phyloP scores from a whole-genome alignment of 2,797 vertebrate genomes.

The Sparus aurata region DNA sequence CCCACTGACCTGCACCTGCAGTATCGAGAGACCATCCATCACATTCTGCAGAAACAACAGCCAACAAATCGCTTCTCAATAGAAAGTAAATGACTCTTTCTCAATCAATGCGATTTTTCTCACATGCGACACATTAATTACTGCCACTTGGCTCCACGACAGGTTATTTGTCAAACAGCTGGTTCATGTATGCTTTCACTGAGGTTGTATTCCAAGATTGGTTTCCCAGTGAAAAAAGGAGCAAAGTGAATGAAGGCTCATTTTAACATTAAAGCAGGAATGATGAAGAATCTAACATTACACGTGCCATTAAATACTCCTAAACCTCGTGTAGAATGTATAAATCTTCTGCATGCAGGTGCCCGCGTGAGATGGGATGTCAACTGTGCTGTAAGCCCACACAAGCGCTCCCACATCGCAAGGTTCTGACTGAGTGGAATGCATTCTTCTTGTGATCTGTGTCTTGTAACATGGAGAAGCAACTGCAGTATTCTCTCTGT shows the following conservation, averaged over 20 bases:
- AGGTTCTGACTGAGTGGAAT: slow-evolving; percentile 27
- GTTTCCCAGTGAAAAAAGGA: slow-evolving; percentile 37
- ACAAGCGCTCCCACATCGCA: background rate
- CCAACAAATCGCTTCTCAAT: slow-evolving; percentile 74
- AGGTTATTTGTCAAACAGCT: slow-evolving; percentile 71
- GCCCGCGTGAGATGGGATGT: slow-evolving; percentile 12
- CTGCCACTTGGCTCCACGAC: slow-evolving; percentile 60
- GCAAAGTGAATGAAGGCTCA: slow-evolving; percentile 22
- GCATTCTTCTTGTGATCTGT: slow-evolving; percentile 40
- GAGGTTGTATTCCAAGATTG: slow-evolving; percentile 41
- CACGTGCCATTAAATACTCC: slow-evolving; percentile 34
- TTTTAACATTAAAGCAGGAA: slow-evolving; percentile 31
- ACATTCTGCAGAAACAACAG: slow-evolving; percentile 56
- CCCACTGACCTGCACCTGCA: slow-evolving; percentile 48
- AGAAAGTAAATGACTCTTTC: slow-evolving; percentile 73
- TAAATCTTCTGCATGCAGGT: slow-evolving; percentile 42
- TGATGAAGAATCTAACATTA: slow-evolving; percentile 54
- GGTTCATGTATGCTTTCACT: slow-evolving; percentile 43
- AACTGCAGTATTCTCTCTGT: slow-evolving; percentile 38
- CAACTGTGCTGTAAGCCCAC: slow-evolving; percentile 21
- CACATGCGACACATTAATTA: slow-evolving; percentile 71
- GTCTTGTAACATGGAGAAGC: slow-evolving; percentile 41
- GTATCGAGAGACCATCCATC: slow-evolving; percentile 69
- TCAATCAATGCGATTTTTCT: slow-evolving; percentile 75
- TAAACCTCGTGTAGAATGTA: slow-evolving; percentile 24